Conservation (phyloP, 2,888 invertebrate species). For the Drosophila ezoana region DNA sequence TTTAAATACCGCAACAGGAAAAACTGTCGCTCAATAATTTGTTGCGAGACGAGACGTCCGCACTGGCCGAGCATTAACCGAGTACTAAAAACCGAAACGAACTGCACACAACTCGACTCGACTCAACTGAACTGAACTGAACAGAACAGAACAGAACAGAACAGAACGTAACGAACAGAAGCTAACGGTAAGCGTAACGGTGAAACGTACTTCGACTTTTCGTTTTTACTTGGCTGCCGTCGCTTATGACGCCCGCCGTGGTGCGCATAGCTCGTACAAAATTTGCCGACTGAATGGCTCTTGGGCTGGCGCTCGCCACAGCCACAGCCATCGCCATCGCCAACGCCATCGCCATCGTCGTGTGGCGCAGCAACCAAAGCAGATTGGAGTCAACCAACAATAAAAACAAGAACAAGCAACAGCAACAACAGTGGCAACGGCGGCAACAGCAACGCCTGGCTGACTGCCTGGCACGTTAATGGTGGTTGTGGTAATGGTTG, state of each 20-base stretch:
- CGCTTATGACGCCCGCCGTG: conserved; percentile 51
- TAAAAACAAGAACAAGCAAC: conserved; percentile 73
- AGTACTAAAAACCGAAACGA: conserved; percentile 52
- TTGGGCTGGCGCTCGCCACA: conserved; percentile 20
- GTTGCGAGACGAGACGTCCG: conserved; percentile 44
- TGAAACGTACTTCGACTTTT: conserved; percentile 66
- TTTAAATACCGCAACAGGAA: conserved; percentile 1
- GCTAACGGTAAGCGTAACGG: conserved; percentile 57
- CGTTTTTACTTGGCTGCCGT: conserved; percentile 55
- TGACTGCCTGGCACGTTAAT: conserved; percentile 77
- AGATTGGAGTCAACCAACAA: conserved; percentile 82
- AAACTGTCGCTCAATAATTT: background rate
- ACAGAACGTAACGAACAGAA: conserved; percentile 29
- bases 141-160: conserved; percentile 38
- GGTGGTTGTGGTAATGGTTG: conserved; percentile 80
- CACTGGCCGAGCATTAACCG: conserved; percentile 60
- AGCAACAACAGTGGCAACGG: conserved; percentile 45
- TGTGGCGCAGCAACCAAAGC: conserved; percentile 80
- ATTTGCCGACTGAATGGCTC: conserved; percentile 74
- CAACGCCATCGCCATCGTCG: conserved; percentile 53
- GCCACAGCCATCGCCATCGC: conserved; percentile 32
- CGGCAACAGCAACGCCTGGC: conserved; percentile 72
- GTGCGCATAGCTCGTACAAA: conserved; percentile 62
- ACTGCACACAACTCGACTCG: conserved; percentile 23
- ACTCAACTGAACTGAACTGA: conserved; percentile 11